phyloP scores from a whole-genome alignment of 2,888 invertebrate species.

The Ophion slaviceki region DNA sequence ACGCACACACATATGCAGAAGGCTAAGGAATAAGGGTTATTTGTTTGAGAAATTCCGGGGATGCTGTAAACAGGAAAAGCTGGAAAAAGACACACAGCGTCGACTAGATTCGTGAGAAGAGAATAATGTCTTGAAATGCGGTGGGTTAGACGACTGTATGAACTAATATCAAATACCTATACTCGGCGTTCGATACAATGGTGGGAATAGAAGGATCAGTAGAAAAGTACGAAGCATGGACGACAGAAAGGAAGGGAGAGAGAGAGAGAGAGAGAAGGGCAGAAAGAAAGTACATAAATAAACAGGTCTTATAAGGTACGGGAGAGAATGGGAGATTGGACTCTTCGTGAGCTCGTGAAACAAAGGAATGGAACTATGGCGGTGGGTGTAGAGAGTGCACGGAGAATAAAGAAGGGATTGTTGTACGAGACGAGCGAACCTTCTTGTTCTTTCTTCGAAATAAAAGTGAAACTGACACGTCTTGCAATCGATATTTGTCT shows the following conservation, averaged over 20 bases:
- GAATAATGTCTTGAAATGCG: constrained; percentile 33
- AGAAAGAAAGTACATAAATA: constrained; percentile 72
- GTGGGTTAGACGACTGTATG: constrained; percentile 32
- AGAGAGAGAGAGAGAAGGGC: constrained; percentile 37
- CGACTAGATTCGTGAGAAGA: constrained; percentile 34
- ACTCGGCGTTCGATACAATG: constrained; percentile 38
- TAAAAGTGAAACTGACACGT: constrained; percentile 59
- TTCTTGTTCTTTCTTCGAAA: constrained; percentile 49
- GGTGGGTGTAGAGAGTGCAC: constrained; percentile 26
- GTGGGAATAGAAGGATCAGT: constrained; percentile 32
- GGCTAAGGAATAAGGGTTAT: constrained; percentile 36
- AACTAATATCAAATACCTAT: constrained; percentile 32
- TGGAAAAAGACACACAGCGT: constrained; percentile 29
- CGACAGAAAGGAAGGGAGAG: neutral
- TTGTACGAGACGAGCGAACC: constrained; percentile 37
- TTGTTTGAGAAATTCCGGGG: constrained; percentile 30
- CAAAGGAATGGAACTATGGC: constrained; percentile 53
- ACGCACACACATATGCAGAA: constrained; percentile 17
- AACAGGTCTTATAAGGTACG: constrained; percentile 71
- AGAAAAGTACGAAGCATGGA: constrained; percentile 8
- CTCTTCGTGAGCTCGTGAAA: constrained; percentile 60
- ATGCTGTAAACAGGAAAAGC: neutral
- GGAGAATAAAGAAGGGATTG: constrained; percentile 28
- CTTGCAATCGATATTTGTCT: constrained; percentile 53
- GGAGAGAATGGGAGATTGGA: constrained; percentile 66